Evolutionary conservation across 2,888 invertebrate genomes (phyloP), one percentile per base, ranked within the genome.

Genomic region (Paralinhomoeus sp.): DNA sequence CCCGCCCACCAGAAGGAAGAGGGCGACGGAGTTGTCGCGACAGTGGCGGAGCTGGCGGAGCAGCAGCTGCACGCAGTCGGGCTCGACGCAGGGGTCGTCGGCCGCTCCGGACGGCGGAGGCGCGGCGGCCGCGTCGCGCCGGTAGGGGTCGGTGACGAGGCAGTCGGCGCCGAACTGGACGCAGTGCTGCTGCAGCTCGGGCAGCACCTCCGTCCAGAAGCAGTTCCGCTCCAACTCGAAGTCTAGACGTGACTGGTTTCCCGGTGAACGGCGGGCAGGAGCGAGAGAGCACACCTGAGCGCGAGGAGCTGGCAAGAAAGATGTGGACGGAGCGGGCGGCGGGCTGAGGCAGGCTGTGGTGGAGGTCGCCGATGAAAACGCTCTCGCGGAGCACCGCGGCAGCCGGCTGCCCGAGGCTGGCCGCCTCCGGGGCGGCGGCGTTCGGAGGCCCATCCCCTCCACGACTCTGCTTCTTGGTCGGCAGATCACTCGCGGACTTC

Each of bases 111-210:
- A n/a, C 12, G 31, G 5, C 5, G 3, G 3, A 12, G 18, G 33
- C 3, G 44, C 39, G 47, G 57, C 57, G 24, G 47, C 48, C 22
- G 54, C 43, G 23, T 57, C 58, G 59, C n/a, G n/a, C n/a, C 59
- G 61, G 45, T 58, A 59, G 18, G 58, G 56, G 48, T 63, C 63
- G 27, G 55, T 40, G 23, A 62, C 47, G 27, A 55, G 50, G 20
- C 67, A 46, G 44, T 67, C 64, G 44, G 58, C 58, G 18, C 62
- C 63, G 31, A 54, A 53, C 18, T 60, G 54, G 24, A 52, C 51
- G 45, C 61, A 64, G 40, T 57, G 53, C 22, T 55, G 53, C 43
- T 62, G 61, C 17, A 67, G 51, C 24, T 60, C 60, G 3, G 56
- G 55, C 18, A 59, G 34, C 3, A 60, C 52, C 24, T 55, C 53